Conservation (phyloP, 2,113 vertebrate genomes). For the Erpornis zantholeuca region DNA sequence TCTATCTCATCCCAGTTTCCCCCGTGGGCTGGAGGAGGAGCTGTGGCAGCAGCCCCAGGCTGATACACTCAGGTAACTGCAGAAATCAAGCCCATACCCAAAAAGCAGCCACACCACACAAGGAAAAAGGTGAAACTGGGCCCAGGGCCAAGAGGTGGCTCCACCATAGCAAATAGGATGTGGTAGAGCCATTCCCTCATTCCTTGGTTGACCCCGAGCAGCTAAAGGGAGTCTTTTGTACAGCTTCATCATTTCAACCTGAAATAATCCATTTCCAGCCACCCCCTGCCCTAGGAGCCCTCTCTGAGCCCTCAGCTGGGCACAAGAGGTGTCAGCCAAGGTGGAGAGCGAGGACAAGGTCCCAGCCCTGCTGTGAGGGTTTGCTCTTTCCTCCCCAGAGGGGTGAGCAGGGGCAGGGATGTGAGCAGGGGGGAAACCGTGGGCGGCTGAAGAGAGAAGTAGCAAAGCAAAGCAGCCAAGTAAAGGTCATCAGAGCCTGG, state of each 20-base stretch:
- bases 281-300: not conserved
- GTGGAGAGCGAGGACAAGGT: not conserved
- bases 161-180: not conserved
- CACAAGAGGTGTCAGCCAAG: not conserved
- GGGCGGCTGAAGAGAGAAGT: not conserved
- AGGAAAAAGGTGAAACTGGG: not conserved
- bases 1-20: rapidly evolving
- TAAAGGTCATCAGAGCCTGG: not conserved
- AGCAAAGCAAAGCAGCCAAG: not conserved
- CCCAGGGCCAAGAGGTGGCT: not conserved
- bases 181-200: not conserved
- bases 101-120: not conserved
- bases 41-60: not conserved
- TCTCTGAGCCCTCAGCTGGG: not conserved
- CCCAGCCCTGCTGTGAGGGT: not conserved
- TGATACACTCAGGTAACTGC: not conserved
- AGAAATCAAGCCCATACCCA: not conserved
- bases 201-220: not conserved
- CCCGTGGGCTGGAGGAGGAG: rapidly evolving
- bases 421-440: not conserved
- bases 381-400: not conserved
- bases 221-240: not conserved
- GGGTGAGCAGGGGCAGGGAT: not conserved
- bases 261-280: not conserved
- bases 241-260: not conserved